Evolutionary conservation across 2,113 vertebrate species (phyloP).

Genomic region (Alouatta palliata): DNA sequence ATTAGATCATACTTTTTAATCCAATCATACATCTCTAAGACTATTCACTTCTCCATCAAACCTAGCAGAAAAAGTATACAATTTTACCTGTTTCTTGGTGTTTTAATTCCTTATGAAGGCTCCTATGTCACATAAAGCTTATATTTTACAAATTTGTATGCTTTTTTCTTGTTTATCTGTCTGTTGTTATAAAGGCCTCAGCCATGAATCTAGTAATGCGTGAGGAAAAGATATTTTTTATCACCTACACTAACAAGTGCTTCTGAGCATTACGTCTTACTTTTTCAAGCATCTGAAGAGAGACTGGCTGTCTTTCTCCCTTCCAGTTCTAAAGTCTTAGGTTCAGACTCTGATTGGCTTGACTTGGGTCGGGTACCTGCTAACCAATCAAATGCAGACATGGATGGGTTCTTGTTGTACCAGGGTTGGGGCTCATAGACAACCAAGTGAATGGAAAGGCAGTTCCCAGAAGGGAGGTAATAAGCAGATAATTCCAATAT

Average conservation of each 20-base stretch:
- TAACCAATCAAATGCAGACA: background rate
- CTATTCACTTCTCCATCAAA: background rate
- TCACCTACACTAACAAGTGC: background rate
- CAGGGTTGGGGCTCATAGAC: background rate
- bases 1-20: background rate
- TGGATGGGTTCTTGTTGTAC: background rate
- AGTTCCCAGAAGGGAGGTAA: background rate
- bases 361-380: background rate
- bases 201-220: background rate
- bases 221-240: background rate
- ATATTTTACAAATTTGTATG: background rate
- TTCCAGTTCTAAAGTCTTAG: constrained; percentile 5
- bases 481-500: constrained; percentile 29
- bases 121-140: background rate
- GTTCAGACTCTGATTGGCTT: background rate
- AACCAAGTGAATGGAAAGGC: background rate
- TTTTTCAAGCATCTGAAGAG: constrained; percentile 27
- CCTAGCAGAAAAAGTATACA: background rate
- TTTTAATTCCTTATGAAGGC: background rate
- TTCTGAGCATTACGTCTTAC: constrained; percentile 24
- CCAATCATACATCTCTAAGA: background rate
- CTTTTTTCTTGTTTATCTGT: background rate
- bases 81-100: background rate
- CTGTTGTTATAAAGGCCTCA: background rate
- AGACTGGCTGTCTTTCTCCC: constrained; percentile 1